These are phyloP conservation scores for Drosophila lowei DNA, from an alignment of 1,140 invertebrate species.

Conservation along the genomic window DNA sequence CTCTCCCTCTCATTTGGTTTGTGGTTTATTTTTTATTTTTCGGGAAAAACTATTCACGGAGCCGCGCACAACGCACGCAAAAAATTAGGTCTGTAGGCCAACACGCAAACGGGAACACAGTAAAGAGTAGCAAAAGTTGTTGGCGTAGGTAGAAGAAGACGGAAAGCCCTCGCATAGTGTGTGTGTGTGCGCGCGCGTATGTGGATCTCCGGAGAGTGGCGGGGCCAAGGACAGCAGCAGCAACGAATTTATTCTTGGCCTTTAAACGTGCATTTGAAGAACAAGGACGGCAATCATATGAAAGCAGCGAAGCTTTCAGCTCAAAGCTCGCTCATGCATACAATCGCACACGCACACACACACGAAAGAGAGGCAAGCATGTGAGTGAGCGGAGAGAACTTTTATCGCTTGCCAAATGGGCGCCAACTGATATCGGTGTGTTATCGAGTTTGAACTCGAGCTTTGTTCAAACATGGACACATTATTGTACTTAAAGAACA, in stretches of 20 bases:
- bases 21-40: conserved; percentile 56
- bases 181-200: conserved; percentile 23
- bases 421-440: too few species aligned
- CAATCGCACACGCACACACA: neutral
- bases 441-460: too few species aligned
- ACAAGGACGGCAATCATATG: conserved; percentile 82
- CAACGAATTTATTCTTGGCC: conserved; percentile 77
- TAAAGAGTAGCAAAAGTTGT: conserved; percentile 72
- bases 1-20: conserved; percentile 52
- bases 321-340: conserved; percentile 49
- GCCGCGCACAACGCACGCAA: conserved; percentile 66
- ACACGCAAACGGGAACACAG: conserved; percentile 77
- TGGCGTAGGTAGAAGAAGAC: conserved; percentile 80
- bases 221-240: conserved; percentile 67
- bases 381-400: neutral
- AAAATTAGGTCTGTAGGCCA: conserved; percentile 83
- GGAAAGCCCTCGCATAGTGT: conserved; percentile 57
- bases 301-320: conserved; percentile 53
- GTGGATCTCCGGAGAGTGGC: conserved; percentile 33
- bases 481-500: too few species aligned
- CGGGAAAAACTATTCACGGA: conserved; percentile 70
- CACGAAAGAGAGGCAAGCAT: neutral
- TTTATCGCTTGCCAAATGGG: neutral
- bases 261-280: conserved; percentile 82
- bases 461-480: too few species aligned